Evolutionary conservation across 1,140 invertebrate species (phyloP).

Genomic region (Papilio machaon): DNA sequence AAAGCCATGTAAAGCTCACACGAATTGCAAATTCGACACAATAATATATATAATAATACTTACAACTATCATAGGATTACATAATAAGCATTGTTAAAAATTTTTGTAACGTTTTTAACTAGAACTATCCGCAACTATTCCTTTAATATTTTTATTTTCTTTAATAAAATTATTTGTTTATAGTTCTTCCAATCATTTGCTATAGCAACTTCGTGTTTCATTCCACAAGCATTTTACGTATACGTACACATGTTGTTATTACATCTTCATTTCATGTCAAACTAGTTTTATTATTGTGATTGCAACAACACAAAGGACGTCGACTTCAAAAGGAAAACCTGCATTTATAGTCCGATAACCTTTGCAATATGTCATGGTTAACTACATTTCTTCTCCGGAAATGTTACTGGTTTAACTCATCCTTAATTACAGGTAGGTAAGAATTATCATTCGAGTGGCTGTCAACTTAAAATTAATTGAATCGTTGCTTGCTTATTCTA

Average conservation of each 20-base stretch:
- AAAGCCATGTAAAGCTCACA: neutral
- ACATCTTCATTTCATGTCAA: neutral
- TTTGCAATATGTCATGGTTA: neutral
- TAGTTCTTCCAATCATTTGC: neutral
- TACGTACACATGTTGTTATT: neutral
- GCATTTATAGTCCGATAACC: conserved; percentile 17
- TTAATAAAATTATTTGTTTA: neutral
- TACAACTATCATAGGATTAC: neutral
- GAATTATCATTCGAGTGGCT: neutral
- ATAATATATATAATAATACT: neutral
- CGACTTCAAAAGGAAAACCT: conserved; percentile 10
- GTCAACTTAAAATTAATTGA: neutral
- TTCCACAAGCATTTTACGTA: neutral
- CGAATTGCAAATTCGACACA: conserved; percentile 1
- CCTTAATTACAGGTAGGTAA: neutral
- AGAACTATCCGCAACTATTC: too few species aligned
- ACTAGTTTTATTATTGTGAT: neutral
- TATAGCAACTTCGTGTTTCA: neutral
- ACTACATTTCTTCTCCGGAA: neutral
- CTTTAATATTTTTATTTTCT: neutral
- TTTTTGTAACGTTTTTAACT: neutral
- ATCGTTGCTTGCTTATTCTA: neutral
- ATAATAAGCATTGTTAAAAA: neutral
- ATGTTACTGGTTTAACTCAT: neutral
- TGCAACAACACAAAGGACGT: conserved; percentile 11